Conservation (phyloP, 2,113 vertebrate species). For the Agapornis roseicollis region DNA sequence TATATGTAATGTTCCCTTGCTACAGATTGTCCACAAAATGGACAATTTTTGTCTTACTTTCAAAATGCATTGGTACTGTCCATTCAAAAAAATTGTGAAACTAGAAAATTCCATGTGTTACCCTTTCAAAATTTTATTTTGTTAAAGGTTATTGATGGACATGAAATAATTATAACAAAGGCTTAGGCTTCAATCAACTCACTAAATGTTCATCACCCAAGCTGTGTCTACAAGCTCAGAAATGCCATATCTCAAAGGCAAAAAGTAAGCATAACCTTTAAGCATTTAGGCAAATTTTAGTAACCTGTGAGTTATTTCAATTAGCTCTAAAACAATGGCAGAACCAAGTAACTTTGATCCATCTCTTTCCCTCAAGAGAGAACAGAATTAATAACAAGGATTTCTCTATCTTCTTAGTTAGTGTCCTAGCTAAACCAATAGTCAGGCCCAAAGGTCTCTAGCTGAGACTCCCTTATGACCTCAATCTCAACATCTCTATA, state of each 20-base stretch:
- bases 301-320: neutral
- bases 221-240: neutral
- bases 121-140: neutral
- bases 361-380: neutral
- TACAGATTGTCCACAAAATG: neutral
- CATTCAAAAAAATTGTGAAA: neutral
- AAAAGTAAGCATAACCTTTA: neutral
- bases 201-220: neutral
- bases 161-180: neutral
- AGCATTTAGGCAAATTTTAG: neutral
- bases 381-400: neutral
- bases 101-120: neutral
- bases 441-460: neutral
- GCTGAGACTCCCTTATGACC: neutral
- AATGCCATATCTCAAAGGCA: neutral
- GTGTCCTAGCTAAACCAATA: neutral
- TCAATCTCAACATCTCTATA: neutral
- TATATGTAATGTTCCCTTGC: neutral
- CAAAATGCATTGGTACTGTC: neutral
- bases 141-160: neutral
- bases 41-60: neutral
- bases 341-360: neutral
- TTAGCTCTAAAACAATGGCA: neutral
- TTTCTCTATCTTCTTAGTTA: neutral
- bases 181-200: neutral